Percentiles rank a stretch among this genome's conserved stretches.
Evolutionary conservation across 2,888 invertebrate genomes (phyloP).

Genomic region (Trichogramma evanescens): DNA sequence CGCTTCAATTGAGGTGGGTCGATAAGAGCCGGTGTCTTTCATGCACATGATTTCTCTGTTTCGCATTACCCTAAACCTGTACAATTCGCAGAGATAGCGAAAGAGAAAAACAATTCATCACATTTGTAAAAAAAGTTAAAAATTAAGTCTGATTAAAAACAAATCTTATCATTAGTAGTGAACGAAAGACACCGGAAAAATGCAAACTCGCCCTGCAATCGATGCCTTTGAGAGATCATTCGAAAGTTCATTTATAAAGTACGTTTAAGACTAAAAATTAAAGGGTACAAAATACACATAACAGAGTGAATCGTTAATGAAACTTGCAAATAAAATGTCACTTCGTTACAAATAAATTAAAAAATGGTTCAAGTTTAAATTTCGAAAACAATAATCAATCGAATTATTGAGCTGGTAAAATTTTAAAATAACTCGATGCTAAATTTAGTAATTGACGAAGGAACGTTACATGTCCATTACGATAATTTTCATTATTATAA

Average conservation of each 20-base stretch:
- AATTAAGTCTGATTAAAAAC: conserved; percentile 10
- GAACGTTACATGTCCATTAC: conserved; percentile 42
- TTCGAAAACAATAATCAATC: not conserved
- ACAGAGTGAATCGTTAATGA: conserved; percentile 24
- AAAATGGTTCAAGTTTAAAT: not conserved
- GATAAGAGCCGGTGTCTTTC: conserved; percentile 33
- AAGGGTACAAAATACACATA: conserved; percentile 22
- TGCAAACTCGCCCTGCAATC: conserved; percentile 32
- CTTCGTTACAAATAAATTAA: not conserved
- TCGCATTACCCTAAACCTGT: not conserved
- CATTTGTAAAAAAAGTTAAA: conserved; percentile 12
- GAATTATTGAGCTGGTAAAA: no score
- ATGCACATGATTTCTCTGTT: conserved; percentile 6
- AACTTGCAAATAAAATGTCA: conserved; percentile 14
- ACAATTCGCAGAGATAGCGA: not conserved
- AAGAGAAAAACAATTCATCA: conserved; percentile 9
- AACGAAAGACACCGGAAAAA: conserved; percentile 29
- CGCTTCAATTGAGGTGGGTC: conserved; percentile 34
- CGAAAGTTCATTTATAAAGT: conserved; percentile 38
- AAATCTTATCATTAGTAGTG: conserved; percentile 5
- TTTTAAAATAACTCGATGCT: no score
- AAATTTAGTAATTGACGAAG: conserved; percentile 17
- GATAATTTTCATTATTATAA: conserved; percentile 42
- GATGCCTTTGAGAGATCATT: conserved; percentile 44
- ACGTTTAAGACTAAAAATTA: conserved; percentile 34